These are phyloP conservation scores for Vulpes lagopus DNA, from an alignment of 2,113 vertebrate species.

Conservation along the genomic window DNA sequence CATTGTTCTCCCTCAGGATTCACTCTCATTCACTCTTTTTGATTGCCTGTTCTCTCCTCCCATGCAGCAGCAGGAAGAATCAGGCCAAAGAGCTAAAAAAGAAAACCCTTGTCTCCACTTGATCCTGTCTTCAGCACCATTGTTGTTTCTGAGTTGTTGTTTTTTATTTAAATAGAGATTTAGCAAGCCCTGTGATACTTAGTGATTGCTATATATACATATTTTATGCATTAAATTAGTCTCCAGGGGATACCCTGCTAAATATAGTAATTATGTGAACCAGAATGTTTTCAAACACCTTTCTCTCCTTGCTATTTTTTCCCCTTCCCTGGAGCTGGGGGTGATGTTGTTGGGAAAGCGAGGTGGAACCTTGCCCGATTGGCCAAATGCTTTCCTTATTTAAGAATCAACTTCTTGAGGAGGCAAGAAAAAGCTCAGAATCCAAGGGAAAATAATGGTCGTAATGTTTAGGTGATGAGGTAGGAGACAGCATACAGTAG, in stretches of 20 bases:
- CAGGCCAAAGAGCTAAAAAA: slow-evolving; percentile 47
- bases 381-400: neutral
- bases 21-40: neutral
- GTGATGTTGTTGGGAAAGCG: neutral
- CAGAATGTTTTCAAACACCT: slow-evolving; percentile 58
- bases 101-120: slow-evolving; percentile 16
- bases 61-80: neutral
- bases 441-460: neutral
- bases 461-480: neutral
- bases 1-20: neutral
- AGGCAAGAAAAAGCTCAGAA: neutral
- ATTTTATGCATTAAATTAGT: slow-evolving; percentile 60
- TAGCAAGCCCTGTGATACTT: slow-evolving; percentile 43
- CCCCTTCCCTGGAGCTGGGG: neutral
- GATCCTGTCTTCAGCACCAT: slow-evolving; percentile 53
- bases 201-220: neutral
- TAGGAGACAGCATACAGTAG: neutral
- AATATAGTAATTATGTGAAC: slow-evolving; percentile 31
- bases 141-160: slow-evolving; percentile 52
- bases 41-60: neutral
- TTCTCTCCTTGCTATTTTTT: neutral
- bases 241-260: slow-evolving; percentile 43
- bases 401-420: neutral
- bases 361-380: neutral
- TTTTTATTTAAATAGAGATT: slow-evolving; percentile 55